Evolutionary conservation across 2,888 invertebrate species (phyloP).

Genomic region (Caenorhabditis sp.): DNA sequence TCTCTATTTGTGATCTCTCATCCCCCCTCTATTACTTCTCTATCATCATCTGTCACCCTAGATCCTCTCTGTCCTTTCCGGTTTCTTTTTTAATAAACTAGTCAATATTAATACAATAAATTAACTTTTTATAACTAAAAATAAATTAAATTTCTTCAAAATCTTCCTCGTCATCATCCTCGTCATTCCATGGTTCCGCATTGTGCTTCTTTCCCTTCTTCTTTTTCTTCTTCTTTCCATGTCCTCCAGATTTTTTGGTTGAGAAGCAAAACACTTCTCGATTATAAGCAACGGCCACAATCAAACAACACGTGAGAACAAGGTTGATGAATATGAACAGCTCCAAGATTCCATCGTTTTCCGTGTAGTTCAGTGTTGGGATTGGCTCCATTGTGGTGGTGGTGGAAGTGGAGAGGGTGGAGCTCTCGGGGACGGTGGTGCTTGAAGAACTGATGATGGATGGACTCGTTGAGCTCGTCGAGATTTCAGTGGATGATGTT

Average conservation of each 20-base stretch:
- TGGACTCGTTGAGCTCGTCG: neutral
- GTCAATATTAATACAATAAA: neutral
- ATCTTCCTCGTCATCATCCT: slow-evolving; percentile 15
- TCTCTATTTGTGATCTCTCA: slow-evolving; percentile 39
- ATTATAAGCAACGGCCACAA: slow-evolving; percentile 27
- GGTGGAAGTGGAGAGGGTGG: neutral
- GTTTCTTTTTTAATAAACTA: slow-evolving; percentile 1
- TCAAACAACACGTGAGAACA: slow-evolving; percentile 13
- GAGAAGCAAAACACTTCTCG: slow-evolving; percentile 38
- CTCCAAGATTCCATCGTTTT: slow-evolving; percentile 3
- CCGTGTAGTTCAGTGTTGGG: slow-evolving; percentile 10
- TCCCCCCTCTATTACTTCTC: slow-evolving; percentile 2
- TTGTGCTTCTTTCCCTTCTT: neutral
- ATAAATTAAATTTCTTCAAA: slow-evolving; percentile 7
- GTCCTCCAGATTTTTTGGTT: neutral
- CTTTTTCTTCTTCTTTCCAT: slow-evolving; percentile 4
- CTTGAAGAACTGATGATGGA: neutral
- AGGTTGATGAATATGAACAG: slow-evolving; percentile 24
- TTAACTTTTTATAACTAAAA: neutral
- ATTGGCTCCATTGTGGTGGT: slow-evolving; percentile 34
- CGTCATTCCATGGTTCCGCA: slow-evolving; percentile 18
- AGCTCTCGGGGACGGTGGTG: neutral
- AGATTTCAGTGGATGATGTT: neutral
- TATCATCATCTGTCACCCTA: slow-evolving; percentile 6
- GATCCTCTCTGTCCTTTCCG: slow-evolving; percentile 9